These are phyloP conservation scores for Brevimyrus niger DNA, from an alignment of 2,113 vertebrate genomes.

Conservation along the genomic window DNA sequence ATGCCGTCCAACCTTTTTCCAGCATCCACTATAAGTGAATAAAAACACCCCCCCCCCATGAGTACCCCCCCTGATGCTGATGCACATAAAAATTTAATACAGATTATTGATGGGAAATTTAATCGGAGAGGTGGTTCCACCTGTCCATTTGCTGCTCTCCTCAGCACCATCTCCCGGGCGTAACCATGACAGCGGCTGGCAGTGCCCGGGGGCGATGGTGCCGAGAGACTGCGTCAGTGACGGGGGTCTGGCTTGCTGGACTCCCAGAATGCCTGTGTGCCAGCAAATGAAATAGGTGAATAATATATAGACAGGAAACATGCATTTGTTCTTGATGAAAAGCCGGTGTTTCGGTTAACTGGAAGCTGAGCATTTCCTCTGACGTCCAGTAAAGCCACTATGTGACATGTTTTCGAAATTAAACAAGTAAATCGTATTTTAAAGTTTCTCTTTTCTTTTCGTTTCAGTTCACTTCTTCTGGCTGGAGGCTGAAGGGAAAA, in stretches of 20 bases:
- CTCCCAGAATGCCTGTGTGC: neutral
- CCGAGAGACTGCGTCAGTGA: neutral
- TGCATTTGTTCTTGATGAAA: neutral
- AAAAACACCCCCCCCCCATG: neutral
- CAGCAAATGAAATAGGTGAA: neutral
- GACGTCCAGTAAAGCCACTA: neutral
- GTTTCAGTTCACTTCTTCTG: neutral
- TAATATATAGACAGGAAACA: neutral
- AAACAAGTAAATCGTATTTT: neutral
- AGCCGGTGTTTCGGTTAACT: neutral
- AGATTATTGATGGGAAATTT: conserved; percentile 19
- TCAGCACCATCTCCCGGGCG: neutral
- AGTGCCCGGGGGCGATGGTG: conserved; percentile 10
- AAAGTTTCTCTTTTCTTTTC: neutral
- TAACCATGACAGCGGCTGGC: conserved; percentile 11
- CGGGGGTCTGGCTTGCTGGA: too few species aligned
- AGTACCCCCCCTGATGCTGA: neutral
- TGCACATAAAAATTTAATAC: conserved; percentile 20
- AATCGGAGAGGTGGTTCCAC: neutral
- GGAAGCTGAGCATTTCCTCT: neutral
- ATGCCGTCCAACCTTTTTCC: neutral
- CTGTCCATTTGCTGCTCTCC: neutral
- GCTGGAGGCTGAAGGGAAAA: neutral
- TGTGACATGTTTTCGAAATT: neutral
- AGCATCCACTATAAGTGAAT: neutral